Conservation (phyloP, 2,113 vertebrate species). For the Pedetes capensis region DNA sequence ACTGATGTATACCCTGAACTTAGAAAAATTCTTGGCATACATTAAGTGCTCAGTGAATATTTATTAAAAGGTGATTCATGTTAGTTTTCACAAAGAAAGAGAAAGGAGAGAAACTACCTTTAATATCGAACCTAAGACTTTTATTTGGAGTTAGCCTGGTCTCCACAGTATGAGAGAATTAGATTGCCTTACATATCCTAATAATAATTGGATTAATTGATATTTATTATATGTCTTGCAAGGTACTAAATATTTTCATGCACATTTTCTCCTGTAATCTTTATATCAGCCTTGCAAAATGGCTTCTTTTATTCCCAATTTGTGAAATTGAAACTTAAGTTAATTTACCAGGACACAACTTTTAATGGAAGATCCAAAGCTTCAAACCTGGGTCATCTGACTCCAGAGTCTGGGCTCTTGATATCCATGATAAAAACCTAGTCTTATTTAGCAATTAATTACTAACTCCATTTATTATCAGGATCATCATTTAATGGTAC, state of each 20-base stretch:
- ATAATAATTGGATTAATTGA: neutral
- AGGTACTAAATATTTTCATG: neutral
- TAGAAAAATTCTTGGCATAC: neutral
- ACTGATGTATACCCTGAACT: neutral
- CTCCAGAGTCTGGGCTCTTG: neutral
- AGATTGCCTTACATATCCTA: neutral
- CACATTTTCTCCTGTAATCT: neutral
- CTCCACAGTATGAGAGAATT: neutral
- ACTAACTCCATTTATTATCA: neutral
- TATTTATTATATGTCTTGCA: neutral
- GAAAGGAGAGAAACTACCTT: neutral
- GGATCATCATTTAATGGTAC: neutral
- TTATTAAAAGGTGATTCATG: neutral
- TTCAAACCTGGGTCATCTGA: neutral
- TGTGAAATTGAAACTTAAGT: neutral
- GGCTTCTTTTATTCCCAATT: neutral
- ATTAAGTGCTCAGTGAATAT: neutral
- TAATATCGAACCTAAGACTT: neutral
- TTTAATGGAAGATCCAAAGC: neutral
- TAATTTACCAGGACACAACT: neutral
- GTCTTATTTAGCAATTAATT: conserved; percentile 5
- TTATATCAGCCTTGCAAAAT: neutral
- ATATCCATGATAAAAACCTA: neutral
- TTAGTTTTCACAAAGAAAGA: neutral
- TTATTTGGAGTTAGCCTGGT: neutral